Percentiles rank a stretch among this genome's conserved stretches.
Conservation (phyloP, 1,140 invertebrate genomes). For the Leptopilina clavipes region DNA sequence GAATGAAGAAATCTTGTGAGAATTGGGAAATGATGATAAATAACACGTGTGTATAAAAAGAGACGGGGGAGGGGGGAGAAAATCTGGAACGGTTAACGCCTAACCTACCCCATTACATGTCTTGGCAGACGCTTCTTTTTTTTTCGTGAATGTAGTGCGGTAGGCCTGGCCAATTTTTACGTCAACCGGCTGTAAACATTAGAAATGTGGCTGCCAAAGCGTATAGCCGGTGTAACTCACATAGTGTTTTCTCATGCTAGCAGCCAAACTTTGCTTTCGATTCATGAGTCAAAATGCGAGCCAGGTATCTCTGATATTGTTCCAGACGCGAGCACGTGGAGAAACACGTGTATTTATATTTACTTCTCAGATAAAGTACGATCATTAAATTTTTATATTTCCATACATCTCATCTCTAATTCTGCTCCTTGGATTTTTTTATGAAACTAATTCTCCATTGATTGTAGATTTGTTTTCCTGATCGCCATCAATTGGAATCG, state of each 20-base stretch:
- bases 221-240: slow-evolving; percentile 51
- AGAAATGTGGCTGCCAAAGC: slow-evolving; percentile 68
- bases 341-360: neutral
- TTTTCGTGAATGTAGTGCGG: slow-evolving; percentile 47
- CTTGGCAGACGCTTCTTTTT: slow-evolving; percentile 66
- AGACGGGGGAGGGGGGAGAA: neutral
- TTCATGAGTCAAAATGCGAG: slow-evolving; percentile 47
- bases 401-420: too few relatives aligned
- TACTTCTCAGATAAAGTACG: too few relatives aligned
- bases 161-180: slow-evolving; percentile 70
- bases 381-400: too few relatives aligned
- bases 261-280: slow-evolving; percentile 48
- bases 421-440: too few relatives aligned
- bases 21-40: slow-evolving; percentile 26
- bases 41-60: neutral
- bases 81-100: slow-evolving; percentile 62
- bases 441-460: too few relatives aligned
- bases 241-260: slow-evolving; percentile 47
- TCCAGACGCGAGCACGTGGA: slow-evolving; percentile 32
- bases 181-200: slow-evolving; percentile 70
- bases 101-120: slow-evolving; percentile 62
- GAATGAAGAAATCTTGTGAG: neutral
- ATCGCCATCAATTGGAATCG: neutral
- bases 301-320: slow-evolving; percentile 23
- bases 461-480: too few relatives aligned